Conservation (phyloP, 2,113 vertebrate genomes). For the Periophthalmus modestus region DNA sequence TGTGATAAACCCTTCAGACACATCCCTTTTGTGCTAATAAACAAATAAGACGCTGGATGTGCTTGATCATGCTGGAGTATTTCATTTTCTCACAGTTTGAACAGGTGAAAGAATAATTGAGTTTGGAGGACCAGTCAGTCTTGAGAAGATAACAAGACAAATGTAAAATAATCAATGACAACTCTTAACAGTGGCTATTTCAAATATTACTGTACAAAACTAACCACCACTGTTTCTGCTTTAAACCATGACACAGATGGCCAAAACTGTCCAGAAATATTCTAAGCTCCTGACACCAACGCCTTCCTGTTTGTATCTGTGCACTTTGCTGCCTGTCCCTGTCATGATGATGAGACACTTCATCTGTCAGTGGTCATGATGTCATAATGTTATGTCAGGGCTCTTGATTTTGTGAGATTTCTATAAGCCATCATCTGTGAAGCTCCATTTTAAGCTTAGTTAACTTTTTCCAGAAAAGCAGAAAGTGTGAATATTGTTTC, state of each 20-base stretch:
- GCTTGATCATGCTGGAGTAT: neutral
- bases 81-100: neutral
- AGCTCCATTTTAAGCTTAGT: constrained; percentile 20
- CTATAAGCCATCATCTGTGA: neutral
- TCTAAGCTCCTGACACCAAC: neutral
- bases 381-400: neutral
- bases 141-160: too few species aligned
- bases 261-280: too few species aligned
- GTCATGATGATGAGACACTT: neutral
- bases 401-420: neutral
- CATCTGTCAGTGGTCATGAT: neutral
- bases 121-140: neutral
- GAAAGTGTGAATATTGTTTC: constrained; percentile 51
- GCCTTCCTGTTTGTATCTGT: neutral
- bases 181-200: too few species aligned
- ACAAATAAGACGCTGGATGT: too few species aligned
- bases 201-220: too few species aligned
- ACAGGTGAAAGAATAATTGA: neutral
- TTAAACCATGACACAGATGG: too few species aligned
- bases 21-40: too few species aligned
- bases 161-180: too few species aligned
- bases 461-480: constrained; percentile 40
- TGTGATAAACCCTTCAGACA: too few species aligned
- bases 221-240: too few species aligned
- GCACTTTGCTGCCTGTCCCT: too few species aligned